Evolutionary conservation across 2,113 vertebrate species (phyloP), one percentile per base, ranked within the genome.

Genomic region (Uria aalge): DNA sequence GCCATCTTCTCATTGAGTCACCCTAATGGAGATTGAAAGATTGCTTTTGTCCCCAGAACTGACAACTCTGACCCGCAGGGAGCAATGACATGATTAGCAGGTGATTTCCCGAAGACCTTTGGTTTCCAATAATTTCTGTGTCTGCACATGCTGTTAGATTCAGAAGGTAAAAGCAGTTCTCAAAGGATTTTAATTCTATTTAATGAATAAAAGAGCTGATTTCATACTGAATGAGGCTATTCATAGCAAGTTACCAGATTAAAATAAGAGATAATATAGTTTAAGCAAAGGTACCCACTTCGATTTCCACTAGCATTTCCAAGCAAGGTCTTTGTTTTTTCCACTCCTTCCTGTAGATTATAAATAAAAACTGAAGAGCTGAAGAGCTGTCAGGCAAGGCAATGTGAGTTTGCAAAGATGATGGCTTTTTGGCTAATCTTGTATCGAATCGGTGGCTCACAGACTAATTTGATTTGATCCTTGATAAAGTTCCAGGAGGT

Each of bases 381-480:
- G 63, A 57, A 64, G 55, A 50, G 45, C 86, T 91, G 67, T 86
- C 72, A 2, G 40, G 26, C 53, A 34, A 66, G 40, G 48, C 52
- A 78, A 52, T 9, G 48, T 36, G 53, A 90, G 26, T 81, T 75
- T 66, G 80, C 19, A 74, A 16, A 67, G 22, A 45, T 47, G n/a
- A 38, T 6, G 34, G 18, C 6, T 43, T 69, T 92, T 78, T 75
- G 62, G 66, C 48, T 76, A 13, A 15, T 85, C 43, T 72, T 4
- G 4, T 68, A 59, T 64, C 88, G 68, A 57, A 20, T 72, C 60
- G 29, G 71, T 18, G 74, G 14, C 59, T 78, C 71, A 41, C 5
- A 52, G 34, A 43, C 52, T 64, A 12, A 83, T 82, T 68, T 64
- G 29, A 92, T 94, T 56, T 85, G 62, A 93, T 79, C 53, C 75